Percentiles rank a stretch among this genome's conserved stretches.
phyloP scores from a whole-genome alignment of 2,113 vertebrate genomes.

The Podarcis cretensis region DNA sequence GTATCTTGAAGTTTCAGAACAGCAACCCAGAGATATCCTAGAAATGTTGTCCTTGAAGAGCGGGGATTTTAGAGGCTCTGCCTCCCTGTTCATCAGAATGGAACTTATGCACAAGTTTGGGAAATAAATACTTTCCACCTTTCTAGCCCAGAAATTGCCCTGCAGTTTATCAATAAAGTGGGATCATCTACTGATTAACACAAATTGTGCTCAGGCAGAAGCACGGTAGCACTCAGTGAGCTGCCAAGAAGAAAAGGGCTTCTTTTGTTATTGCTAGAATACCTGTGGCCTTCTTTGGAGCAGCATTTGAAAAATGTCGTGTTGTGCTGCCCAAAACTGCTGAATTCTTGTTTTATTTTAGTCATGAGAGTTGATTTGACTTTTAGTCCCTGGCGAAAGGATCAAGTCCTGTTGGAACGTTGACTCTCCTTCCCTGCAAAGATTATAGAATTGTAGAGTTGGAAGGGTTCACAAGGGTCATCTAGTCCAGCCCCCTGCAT shows the following conservation, averaged over 20 bases:
- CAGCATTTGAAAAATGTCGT: neutral
- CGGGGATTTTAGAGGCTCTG: neutral
- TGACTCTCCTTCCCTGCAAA: neutral
- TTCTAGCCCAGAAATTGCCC: neutral
- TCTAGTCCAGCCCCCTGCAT: too few relatives aligned
- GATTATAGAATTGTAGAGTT: too few relatives aligned
- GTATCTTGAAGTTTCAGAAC: neutral
- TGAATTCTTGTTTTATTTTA: neutral
- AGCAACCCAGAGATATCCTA: neutral
- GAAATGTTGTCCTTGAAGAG: neutral
- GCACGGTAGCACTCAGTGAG: neutral
- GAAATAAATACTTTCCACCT: neutral
- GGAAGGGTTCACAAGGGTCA: too few relatives aligned
- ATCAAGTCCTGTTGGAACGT: neutral
- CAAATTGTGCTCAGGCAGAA: neutral
- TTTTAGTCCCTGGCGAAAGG: neutral
- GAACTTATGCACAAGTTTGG: neutral
- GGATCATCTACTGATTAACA: neutral
- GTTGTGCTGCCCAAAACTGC: neutral
- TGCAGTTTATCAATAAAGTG: neutral
- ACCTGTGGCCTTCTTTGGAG: neutral
- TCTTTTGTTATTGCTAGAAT: neutral
- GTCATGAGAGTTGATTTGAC: neutral
- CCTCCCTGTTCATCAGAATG: neutral
- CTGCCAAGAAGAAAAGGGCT: neutral